Evolutionary conservation across 2,888 invertebrate species (phyloP).

Genomic region (Thera britannica): DNA sequence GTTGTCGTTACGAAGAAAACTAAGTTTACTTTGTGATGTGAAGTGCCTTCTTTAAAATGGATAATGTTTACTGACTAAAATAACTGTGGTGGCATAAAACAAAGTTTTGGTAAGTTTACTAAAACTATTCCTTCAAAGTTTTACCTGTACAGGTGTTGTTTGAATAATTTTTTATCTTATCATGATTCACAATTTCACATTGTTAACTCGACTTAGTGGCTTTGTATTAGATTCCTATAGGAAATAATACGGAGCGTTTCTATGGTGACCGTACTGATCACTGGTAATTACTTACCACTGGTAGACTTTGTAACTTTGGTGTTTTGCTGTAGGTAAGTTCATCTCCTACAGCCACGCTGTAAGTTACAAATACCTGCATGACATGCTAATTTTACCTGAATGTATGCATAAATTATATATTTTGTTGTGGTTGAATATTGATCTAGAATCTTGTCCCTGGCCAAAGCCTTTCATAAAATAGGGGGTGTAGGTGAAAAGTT

Average conservation of each 20-base stretch:
- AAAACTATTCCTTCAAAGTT: conserved; percentile 35
- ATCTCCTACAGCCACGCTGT: too few relatives aligned
- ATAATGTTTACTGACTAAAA: conserved; percentile 59
- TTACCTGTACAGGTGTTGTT: conserved; percentile 55
- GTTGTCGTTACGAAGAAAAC: conserved; percentile 11
- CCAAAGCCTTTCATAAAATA: too few relatives aligned
- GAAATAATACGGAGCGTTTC: conserved; percentile 3
- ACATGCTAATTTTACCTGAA: too few relatives aligned
- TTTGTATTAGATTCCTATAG: conserved; percentile 37
- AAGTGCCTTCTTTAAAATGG: conserved; percentile 74
- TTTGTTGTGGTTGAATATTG: too few relatives aligned
- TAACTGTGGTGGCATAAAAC: conserved; percentile 51
- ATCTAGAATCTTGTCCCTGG: too few relatives aligned
- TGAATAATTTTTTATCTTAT: conserved; percentile 62
- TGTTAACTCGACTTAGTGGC: neutral
- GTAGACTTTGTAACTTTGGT: too few relatives aligned
- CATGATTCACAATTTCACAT: conserved; percentile 40
- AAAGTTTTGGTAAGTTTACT: conserved; percentile 61
- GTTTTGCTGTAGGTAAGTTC: too few relatives aligned
- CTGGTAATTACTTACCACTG: too few relatives aligned
- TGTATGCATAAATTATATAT: too few relatives aligned
- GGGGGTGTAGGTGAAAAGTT: too few relatives aligned
- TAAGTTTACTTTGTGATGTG: conserved; percentile 66
- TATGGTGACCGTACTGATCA: neutral
- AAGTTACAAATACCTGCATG: too few relatives aligned